These are phyloP conservation scores for Planiliza haematocheilus DNA, from an alignment of 2,113 vertebrate species.

Conservation along the genomic window DNA sequence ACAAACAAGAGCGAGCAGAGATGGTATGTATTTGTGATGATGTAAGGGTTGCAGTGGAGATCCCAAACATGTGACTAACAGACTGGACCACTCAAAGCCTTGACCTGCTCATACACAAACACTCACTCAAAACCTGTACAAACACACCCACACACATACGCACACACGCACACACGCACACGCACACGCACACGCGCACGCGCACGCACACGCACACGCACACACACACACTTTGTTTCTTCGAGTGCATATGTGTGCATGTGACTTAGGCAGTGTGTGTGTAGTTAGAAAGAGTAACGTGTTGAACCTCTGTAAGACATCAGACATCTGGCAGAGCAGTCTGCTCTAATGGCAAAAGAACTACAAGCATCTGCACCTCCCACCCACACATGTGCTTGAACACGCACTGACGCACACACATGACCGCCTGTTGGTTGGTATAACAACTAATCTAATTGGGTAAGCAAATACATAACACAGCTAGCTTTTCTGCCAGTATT, in stretches of 20 bases:
- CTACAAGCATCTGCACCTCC: conserved; percentile 48
- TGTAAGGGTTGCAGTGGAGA: conserved; percentile 34
- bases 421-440: neutral
- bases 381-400: conserved; percentile 33
- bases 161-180: neutral
- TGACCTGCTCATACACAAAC: conserved; percentile 53
- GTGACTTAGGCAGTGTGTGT: neutral
- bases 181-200: no score
- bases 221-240: conserved; percentile 8
- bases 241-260: conserved; percentile 14
- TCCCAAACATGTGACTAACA: conserved; percentile 69
- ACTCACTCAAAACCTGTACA: conserved; percentile 13
- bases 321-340: conserved; percentile 58
- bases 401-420: conserved; percentile 3
- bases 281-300: conserved; percentile 14
- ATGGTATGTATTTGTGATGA: conserved; percentile 33
- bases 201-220: neutral
- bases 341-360: conserved; percentile 58
- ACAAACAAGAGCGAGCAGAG: conserved; percentile 20
- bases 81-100: conserved; percentile 63
- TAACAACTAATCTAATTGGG: conserved; percentile 15
- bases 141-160: no score
- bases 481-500: neutral
- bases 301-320: conserved; percentile 10
- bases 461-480: conserved; percentile 21